Base-by-base conservation (phyloP, 2,113 vertebrate species). In the Campylorhamphus procurvoides region DNA sequence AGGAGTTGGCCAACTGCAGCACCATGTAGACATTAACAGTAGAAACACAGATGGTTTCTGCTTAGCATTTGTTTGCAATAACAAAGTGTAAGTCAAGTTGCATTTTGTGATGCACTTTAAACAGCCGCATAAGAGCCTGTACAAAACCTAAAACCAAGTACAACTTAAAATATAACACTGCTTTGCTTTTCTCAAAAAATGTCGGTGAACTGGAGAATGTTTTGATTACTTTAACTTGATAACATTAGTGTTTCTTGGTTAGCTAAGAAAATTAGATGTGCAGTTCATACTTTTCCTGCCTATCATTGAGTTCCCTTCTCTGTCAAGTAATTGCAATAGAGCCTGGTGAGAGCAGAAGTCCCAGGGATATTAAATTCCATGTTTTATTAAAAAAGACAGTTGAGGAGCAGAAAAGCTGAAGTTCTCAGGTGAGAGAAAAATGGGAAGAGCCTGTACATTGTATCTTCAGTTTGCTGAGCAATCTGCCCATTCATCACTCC, bases 1-100 rank as follows among this genome's bases (percentile, higher is more conserved):
- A 84, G 76, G 93, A 83, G 82, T 12, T 96, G 94, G 92, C 72
- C 88, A 94, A 94, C 79, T 84, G 76, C 73, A 94, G 79, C 19
- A 33, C 33, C 44, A 78, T 53, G 47, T 53, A 87, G 87, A 87
- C 80, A 60, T 75, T 68, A 94, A 60, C 44, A 92, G 83, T 18
- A 62, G 76, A 96, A 87, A 84, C 84, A 90, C 90, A 96, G 93
- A 96, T 93, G 89, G 94, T 60, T 97, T 92, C 94, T 96, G 79
- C 52, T 92, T 68, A 88, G 69, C 56, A 78, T 90, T 94, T 93
- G 72, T 90, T 93, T 86, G 67, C 56, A 95, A 83, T 88, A 93
- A 84, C 49, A 58, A 91, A 73, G 79, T 72, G 35, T 68, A 95
- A 93, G 86, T 92, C 79, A 78, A 93, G 52, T 81, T 91, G 89